Evolutionary conservation across 2,113 vertebrate genomes (phyloP).

Genomic region (Junco hyemalis): DNA sequence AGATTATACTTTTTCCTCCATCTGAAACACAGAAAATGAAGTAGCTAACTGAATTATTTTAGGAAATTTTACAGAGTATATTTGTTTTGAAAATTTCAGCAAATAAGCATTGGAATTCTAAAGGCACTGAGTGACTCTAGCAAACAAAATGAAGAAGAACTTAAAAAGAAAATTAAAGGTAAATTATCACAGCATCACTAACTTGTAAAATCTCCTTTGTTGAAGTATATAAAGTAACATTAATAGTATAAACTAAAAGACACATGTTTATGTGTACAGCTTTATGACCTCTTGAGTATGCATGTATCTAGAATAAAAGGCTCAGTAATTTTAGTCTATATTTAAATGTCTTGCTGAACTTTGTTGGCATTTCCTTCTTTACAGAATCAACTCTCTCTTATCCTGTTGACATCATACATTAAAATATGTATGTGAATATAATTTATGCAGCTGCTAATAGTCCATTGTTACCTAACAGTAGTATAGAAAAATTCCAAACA

Average conservation of each 20-base stretch:
- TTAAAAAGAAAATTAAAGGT: slow-evolving; percentile 89
- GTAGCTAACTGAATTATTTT: background rate
- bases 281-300: background rate
- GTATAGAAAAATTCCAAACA: background rate
- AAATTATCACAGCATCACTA: background rate
- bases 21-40: background rate
- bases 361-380: background rate
- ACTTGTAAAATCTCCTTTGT: background rate
- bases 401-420: background rate
- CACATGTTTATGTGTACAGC: background rate
- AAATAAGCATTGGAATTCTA: slow-evolving; percentile 82
- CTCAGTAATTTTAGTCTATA: background rate
- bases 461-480: background rate
- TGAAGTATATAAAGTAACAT: background rate
- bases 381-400: no score
- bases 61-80: slow-evolving; percentile 10
- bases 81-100: slow-evolving; percentile 77
- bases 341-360: background rate
- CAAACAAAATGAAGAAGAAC: slow-evolving; percentile 80
- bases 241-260: background rate
- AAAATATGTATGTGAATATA: background rate
- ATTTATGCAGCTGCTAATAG: background rate
- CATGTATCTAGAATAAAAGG: background rate
- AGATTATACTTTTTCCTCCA: background rate
- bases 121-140: slow-evolving; percentile 81